Base-by-base conservation (phyloP, 1,140 invertebrate genomes). In the Neodiprion pinetum region DNA sequence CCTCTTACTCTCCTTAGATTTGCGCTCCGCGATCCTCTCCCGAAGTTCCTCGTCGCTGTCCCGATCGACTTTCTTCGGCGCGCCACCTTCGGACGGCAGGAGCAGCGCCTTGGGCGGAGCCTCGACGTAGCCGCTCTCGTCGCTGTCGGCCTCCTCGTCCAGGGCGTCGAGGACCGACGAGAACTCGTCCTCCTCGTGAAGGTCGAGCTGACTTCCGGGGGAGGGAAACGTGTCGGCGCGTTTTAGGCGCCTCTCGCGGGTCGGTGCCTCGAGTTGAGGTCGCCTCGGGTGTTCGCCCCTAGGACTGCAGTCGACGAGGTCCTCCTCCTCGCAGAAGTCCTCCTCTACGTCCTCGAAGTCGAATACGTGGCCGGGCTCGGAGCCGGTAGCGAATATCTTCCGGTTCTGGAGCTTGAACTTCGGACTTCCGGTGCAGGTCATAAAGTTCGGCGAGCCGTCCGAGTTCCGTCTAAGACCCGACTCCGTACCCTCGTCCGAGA, bases 101-200 rank as follows among this genome's bases (percentile, higher is more conserved):
- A 87, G 72, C 4, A 85, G 78, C 70, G 81, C 81, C 74, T 88
- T 88, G 8, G 86, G 86, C 66, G 86, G 83, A 7, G 86, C 86
- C 79, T 91, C 90, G 28, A 90, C 90, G 80, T 91, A 90, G 48
- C 90, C 90, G 74, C 89, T 90, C 76, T 91, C 90, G 78, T 91
- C 90, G 80, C 90, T 91, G 78, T 88, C 87, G 49, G 79, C 85
- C 65, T 85, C 87, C 72, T 88, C 86, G 72, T 86, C 84, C 0
- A 87, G 79, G 7, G 85, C 84, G 75, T 85, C 86, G 14, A 87
- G 67, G 1, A 80, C 84, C 48, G 85, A 71, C 73, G 87, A 88
- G 0, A 71, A 72, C 1, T 83, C 80, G 9, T 81, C 81, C 40
- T 73, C 76, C 28, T 79, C 78, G 21, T 79, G 11, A n/a, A 79